Base-by-base conservation (phyloP, 1,140 invertebrate genomes). In the Sinella curviseta region DNA sequence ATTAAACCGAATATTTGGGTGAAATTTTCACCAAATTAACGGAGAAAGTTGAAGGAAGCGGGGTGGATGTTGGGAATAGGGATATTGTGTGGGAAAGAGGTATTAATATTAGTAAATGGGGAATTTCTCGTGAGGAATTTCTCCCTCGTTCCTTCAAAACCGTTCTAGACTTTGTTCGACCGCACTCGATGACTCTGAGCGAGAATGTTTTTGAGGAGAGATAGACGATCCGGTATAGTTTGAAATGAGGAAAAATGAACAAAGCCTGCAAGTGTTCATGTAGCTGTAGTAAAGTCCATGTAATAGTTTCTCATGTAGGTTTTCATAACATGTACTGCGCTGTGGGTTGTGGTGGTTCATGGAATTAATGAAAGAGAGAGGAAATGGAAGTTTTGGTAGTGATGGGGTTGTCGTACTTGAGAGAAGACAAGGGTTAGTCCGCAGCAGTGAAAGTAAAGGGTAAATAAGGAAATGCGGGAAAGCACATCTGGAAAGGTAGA, bases 161-260 rank as follows among this genome's bases (percentile, higher is more conserved):
- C 65, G 65, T 70, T 70, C 65, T 14, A 4, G 2, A 70, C 65
- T 70, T 70, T 70, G 65, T 70, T 70, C 65, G 31, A 2, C 2
- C 4, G 3, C 31, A 70, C 65, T 70, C 65, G 65, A 70, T 70
- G 65, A n/a, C 31, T 70, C 26, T 16, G 31, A 30, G 16, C 24
- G 26, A 26, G 57, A n/a, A n/a, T 16, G 26, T 48, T 12, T 20
- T 48, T 48, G 8, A 20, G 20, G 20, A 48, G 16, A 26, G 24
- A 26, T 16, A 26, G 8, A 8, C 24, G 16, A n/a, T 65, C 57
- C 57, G 57, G 57, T 65, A 65, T n/a, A 26, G 57, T 16, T n/a
- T 65, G 26, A 65, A 65, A 65, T 48, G 39, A 20, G 20, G 39
- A 48, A 48, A 12, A 12, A 20, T 48, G 39, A 48, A 48, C 39